Evolutionary conservation across 2,888 invertebrate genomes (phyloP).

Genomic region (Piscicola geometra): DNA sequence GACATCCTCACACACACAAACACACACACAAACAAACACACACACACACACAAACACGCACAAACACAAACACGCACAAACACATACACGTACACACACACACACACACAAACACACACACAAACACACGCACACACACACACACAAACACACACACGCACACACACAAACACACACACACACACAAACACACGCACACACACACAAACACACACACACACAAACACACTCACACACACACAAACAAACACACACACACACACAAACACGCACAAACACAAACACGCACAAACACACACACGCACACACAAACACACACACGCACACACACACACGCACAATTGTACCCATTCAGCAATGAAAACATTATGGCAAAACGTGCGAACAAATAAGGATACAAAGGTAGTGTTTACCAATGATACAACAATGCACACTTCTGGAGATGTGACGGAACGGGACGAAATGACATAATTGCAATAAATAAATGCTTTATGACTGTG

Average conservation of each 20-base stretch:
- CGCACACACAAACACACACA: conserved; percentile 18
- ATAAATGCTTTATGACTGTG: too few species aligned
- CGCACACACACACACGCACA: conserved; percentile 18
- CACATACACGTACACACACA: conserved; percentile 12
- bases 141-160: conserved; percentile 25
- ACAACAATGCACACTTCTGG: too few species aligned
- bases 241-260: neutral
- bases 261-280: neutral
- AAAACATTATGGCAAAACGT: neutral
- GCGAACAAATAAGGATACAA: too few species aligned
- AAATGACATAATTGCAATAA: too few species aligned
- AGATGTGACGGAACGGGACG: too few species aligned
- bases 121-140: conserved; percentile 26
- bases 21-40: conserved; percentile 12
- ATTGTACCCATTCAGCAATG: neutral
- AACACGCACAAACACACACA: conserved; percentile 17
- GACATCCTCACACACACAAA: too few species aligned
- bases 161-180: neutral
- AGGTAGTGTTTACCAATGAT: too few species aligned
- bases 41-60: conserved; percentile 24
- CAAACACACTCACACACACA: conserved; percentile 16
- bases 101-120: conserved; percentile 23
- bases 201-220: neutral
- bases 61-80: conserved; percentile 18
- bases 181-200: too few species aligned